phyloP scores from a whole-genome alignment of 2,113 vertebrate species.

The Apaloderma vittatum region DNA sequence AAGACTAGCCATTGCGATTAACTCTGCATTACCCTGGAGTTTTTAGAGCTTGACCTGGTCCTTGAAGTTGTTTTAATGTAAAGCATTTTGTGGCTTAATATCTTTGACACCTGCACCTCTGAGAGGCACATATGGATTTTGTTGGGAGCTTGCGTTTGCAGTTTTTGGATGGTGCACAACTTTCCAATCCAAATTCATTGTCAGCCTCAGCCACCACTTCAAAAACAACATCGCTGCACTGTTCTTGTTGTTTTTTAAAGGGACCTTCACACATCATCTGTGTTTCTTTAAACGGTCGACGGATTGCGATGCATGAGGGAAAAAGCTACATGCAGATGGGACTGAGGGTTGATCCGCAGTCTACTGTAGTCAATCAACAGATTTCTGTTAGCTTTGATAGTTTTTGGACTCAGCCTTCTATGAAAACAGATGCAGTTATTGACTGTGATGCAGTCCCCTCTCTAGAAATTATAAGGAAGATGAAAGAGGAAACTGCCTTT shows the following conservation, averaged over 20 bases:
- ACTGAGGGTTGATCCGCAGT: not conserved
- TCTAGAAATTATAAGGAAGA: conserved; percentile 19
- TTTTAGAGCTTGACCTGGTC: conserved; percentile 56
- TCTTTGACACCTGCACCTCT: conserved; percentile 66
- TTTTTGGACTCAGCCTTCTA: not conserved
- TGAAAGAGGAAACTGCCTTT: conserved; percentile 44
- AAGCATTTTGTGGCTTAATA: conserved; percentile 56
- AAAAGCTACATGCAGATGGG: not conserved
- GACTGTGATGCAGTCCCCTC: not conserved
- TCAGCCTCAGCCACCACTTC: not conserved
- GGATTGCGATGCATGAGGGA: not conserved
- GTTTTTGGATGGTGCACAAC: conserved; percentile 40
- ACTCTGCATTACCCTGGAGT: conserved; percentile 23
- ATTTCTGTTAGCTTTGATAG: not conserved
- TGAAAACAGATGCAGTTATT: conserved; percentile 44
- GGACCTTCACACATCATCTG: not conserved
- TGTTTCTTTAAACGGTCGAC: conserved; percentile 21
- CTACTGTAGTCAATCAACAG: conserved; percentile 2
- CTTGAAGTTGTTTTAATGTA: conserved; percentile 65
- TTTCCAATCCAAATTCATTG: conserved; percentile 33
- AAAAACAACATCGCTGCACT: not conserved
- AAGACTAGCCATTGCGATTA: conserved; percentile 40
- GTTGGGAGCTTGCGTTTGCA: conserved; percentile 55
- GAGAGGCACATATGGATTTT: conserved; percentile 56
- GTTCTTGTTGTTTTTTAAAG: not conserved